Evolutionary conservation across 2,888 invertebrate genomes (phyloP).

Genomic region (Pyralis farinalis): DNA sequence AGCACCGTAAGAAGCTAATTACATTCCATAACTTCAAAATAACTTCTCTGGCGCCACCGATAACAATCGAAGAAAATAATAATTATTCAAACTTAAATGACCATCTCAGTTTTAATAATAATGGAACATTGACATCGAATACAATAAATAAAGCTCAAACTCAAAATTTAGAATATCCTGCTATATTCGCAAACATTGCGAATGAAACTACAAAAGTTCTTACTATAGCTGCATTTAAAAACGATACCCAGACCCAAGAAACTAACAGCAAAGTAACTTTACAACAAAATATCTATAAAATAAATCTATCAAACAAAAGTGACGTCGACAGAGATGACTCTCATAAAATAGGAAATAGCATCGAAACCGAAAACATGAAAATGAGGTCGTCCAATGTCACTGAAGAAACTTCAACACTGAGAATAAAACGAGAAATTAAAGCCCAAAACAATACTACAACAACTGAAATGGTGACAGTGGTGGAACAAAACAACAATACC

Average conservation of each 20-base stretch:
- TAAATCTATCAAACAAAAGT: constrained; percentile 44
- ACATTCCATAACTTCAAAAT: constrained; percentile 53
- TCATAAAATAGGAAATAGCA: constrained; percentile 46
- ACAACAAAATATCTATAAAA: constrained; percentile 28
- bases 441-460: constrained; percentile 9
- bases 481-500: constrained; percentile 8
- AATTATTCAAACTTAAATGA: too few species aligned
- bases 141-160: constrained; percentile 5
- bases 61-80: constrained; percentile 26
- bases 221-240: constrained; percentile 23
- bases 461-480: constrained; percentile 6
- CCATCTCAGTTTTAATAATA: too few species aligned
- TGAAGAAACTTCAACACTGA: constrained; percentile 27
- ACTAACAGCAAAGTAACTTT: constrained; percentile 10
- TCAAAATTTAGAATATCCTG: constrained; percentile 5
- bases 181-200: constrained; percentile 11
- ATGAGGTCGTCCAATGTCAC: constrained; percentile 26
- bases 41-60: constrained; percentile 34
- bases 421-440: constrained; percentile 42
- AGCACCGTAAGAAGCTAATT: constrained; percentile 56
- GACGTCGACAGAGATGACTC: constrained; percentile 31
- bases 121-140: constrained; percentile 3
- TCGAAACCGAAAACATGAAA: constrained; percentile 49
- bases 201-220: constrained; percentile 22
- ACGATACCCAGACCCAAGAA: constrained; percentile 38